Conservation (phyloP, 1,140 invertebrate species). For the Ylistrum balloti region DNA sequence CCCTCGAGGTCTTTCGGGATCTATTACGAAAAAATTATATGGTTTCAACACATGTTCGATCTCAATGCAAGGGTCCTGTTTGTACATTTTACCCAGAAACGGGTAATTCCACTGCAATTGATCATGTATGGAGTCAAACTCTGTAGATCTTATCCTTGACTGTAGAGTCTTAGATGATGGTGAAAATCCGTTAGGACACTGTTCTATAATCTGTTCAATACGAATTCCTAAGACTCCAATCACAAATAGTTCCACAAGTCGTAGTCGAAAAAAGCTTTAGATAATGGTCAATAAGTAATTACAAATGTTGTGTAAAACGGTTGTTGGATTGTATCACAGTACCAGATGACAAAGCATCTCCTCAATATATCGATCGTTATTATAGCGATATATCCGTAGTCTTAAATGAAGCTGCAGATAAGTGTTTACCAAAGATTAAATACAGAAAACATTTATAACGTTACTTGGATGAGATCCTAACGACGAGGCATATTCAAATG, state of each 20-base stretch:
- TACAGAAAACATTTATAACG: not conserved
- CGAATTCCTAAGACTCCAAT: not conserved
- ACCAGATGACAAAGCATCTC: not conserved
- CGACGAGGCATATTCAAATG: not conserved
- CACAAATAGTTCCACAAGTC: no score
- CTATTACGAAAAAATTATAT: not conserved
- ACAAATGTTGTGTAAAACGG: no score
- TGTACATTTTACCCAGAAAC: not conserved
- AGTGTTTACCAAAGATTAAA: not conserved
- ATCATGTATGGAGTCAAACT: not conserved
- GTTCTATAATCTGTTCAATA: conserved; percentile 5
- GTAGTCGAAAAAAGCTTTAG: not conserved
- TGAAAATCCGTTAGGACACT: not conserved
- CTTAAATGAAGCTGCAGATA: not conserved
- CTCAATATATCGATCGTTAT: not conserved
- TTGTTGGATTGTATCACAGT: not conserved
- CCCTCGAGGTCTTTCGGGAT: not conserved
- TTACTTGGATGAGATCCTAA: not conserved
- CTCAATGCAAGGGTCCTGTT: not conserved
- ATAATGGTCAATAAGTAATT: not conserved
- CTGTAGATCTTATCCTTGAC: no score
- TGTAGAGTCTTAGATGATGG: no score
- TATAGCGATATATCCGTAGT: not conserved
- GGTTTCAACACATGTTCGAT: not conserved
- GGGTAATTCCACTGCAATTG: conserved; percentile 42